These are phyloP conservation scores for Lithosia quadra DNA, from an alignment of 2,888 invertebrate genomes.

Conservation along the genomic window DNA sequence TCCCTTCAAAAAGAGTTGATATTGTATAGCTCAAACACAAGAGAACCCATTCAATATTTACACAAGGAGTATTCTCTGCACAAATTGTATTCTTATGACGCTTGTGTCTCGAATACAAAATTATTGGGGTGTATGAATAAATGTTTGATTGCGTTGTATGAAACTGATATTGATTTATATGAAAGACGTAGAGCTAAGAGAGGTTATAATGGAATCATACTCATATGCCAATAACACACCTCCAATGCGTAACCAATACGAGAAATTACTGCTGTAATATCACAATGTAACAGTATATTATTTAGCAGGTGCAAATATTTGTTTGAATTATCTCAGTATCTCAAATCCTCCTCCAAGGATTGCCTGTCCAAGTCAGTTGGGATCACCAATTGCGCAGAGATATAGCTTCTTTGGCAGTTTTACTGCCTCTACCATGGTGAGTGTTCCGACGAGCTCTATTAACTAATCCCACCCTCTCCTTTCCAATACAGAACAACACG, in stretches of 20 bases:
- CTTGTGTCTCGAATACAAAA: constrained; percentile 28
- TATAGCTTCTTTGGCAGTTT: too few species aligned
- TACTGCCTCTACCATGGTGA: too few species aligned
- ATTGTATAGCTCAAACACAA: constrained; percentile 4
- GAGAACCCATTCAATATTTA: constrained; percentile 18
- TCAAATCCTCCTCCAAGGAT: neutral
- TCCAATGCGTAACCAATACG: too few species aligned
- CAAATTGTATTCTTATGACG: constrained; percentile 32
- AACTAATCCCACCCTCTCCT: too few species aligned
- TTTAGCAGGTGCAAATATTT: too few species aligned
- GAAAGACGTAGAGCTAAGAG: neutral
- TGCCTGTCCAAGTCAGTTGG: too few species aligned
- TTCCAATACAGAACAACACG: too few species aligned
- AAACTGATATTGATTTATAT: constrained; percentile 3
- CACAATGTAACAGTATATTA: too few species aligned
- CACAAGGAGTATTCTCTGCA: constrained; percentile 19
- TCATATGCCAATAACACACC: too few species aligned
- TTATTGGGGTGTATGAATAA: constrained; percentile 12
- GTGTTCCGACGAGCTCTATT: too few species aligned
- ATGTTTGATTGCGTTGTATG: constrained; percentile 13
- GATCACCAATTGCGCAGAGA: too few species aligned
- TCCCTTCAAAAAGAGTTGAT: constrained; percentile 11
- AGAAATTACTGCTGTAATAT: too few species aligned
- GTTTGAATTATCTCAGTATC: neutral
- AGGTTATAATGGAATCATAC: neutral